Base-by-base conservation (phyloP, 23 tunicate genomes). In the Corella eumyota region DNA sequence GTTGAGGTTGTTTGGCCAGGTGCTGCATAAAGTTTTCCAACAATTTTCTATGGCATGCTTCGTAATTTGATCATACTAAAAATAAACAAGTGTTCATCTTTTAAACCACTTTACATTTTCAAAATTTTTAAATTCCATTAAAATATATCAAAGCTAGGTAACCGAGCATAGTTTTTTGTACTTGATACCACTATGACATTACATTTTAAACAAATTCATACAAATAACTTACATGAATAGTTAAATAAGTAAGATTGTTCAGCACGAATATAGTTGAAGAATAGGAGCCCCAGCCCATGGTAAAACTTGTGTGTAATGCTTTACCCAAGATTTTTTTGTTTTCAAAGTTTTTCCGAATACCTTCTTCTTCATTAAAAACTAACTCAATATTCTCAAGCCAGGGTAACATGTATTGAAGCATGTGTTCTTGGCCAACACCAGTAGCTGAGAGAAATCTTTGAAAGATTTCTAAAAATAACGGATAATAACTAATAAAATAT, bases 301-400 rank as follows among this genome's bases (percentile, higher is more conserved):
- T n/a, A n/a, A n/a, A n/a, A n/a, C n/a, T n/a, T n/a, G n/a, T n/a
- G n/a, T n/a, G n/a, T n/a, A n/a, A n/a, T n/a, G n/a, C n/a, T n/a
- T n/a, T n/a, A n/a, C n/a, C n/a, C n/a, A n/a, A n/a, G n/a, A n/a
- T n/a, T n/a, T n/a, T n/a, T n/a, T n/a, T n/a, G n/a, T n/a, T n/a
- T n/a, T n/a, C n/a, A n/a, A n/a, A n/a, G n/a, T n/a, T n/a, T n/a
- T n/a, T n/a, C n/a, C n/a, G n/a, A n/a, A n/a, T 15, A 25, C 55
- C 17, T 9, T 44, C 69, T 26, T 34, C 22, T 33, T 54, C 32
- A 2, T 62, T 73, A 11, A 73, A 7, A 28, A 49, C 36, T 20
- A 86, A 68, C 23, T 73, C 58, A 22, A 86, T 57, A 45, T 86
- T 77, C 33, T 71, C 61, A 25, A 86, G 46, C 95, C 95, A 86